Percentiles rank a stretch among this genome's conserved stretches.
These are phyloP conservation scores for Stictonetta naevosa DNA, from an alignment of 2,113 vertebrate genomes.

Conservation along the genomic window DNA sequence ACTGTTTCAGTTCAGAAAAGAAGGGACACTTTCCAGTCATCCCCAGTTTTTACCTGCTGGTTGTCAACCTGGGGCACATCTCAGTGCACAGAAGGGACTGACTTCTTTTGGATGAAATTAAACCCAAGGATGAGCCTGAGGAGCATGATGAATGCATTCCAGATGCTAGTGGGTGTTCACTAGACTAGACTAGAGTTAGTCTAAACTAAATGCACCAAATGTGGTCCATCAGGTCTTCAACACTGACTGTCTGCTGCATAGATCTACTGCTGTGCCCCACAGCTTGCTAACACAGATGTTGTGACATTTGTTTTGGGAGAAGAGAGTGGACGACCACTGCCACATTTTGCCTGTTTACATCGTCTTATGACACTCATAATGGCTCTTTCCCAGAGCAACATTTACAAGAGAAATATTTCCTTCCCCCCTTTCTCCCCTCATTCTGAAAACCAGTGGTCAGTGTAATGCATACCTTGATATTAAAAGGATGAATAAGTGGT, in stretches of 20 bases:
- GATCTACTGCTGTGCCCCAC: neutral
- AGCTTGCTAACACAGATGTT: neutral
- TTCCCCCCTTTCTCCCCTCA: neutral
- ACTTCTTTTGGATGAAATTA: neutral
- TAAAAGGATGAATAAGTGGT: neutral
- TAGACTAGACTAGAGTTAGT: neutral
- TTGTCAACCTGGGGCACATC: neutral
- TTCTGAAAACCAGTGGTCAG: neutral
- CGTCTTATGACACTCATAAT: neutral
- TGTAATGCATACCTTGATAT: neutral
- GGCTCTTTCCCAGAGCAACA: neutral
- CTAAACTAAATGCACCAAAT: neutral
- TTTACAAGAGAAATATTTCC: neutral
- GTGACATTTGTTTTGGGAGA: neutral
- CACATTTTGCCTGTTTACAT: neutral
- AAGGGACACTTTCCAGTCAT: neutral
- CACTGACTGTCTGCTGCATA: neutral
- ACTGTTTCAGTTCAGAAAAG: neutral
- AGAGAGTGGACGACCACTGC: neutral
- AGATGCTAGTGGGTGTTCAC: neutral
- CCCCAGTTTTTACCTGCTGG: neutral
- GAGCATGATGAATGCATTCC: neutral
- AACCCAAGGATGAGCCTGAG: neutral
- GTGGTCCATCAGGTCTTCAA: neutral
- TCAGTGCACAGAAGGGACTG: neutral